Percentiles rank a stretch among this genome's conserved stretches.
These are phyloP conservation scores for Carpatolechia fugitivella DNA, from an alignment of 2,888 invertebrate genomes.

Conservation along the genomic window DNA sequence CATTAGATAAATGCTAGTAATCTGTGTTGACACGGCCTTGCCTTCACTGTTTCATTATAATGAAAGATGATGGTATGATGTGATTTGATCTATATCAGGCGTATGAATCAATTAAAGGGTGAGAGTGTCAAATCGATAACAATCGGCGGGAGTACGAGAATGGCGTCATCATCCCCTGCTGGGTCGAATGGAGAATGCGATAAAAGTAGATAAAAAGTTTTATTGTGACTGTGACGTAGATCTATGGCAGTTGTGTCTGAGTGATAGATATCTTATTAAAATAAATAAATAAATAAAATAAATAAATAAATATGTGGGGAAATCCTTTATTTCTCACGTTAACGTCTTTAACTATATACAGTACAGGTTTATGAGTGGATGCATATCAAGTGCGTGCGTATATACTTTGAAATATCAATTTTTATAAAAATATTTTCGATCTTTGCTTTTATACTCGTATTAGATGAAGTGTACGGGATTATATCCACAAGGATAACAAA, in stretches of 20 bases:
- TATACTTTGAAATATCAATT: too few relatives aligned
- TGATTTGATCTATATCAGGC: not conserved
- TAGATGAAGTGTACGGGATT: too few relatives aligned
- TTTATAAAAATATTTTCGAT: too few relatives aligned
- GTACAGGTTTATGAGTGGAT: too few relatives aligned
- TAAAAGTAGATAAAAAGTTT: constrained; percentile 6
- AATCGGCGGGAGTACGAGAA: not conserved
- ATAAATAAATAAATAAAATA: too few relatives aligned
- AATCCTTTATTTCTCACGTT: too few relatives aligned
- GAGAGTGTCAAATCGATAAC: not conserved
- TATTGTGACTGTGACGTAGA: constrained; percentile 6
- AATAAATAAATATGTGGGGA: too few relatives aligned
- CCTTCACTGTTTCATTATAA: not conserved
- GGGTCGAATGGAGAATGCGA: not conserved
- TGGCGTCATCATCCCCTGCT: constrained; percentile 5
- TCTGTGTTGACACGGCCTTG: not conserved
- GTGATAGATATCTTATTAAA: not conserved
- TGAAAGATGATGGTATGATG: too few relatives aligned
- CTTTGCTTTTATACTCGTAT: too few relatives aligned
- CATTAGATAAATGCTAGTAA: not conserved
- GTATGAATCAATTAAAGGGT: not conserved
- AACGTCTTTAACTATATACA: too few relatives aligned
- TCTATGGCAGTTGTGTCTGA: not conserved
- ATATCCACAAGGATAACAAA: too few relatives aligned
- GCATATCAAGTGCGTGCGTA: too few relatives aligned